phyloP scores from a whole-genome alignment of 2,113 vertebrate genomes.

The Oncorhynchus keta region DNA sequence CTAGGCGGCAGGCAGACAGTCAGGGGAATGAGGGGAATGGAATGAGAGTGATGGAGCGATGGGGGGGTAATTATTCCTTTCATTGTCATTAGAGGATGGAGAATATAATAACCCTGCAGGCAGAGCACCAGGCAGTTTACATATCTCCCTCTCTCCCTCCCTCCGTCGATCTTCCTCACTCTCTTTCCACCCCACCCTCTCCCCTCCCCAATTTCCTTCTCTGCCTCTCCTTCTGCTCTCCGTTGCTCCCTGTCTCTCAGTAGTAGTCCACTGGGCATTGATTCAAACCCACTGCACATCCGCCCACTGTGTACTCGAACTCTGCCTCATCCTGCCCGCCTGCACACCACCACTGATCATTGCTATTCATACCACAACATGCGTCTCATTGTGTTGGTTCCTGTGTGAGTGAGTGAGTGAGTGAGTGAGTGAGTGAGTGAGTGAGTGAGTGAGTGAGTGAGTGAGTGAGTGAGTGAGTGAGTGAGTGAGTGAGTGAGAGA shows the following conservation, averaged over 20 bases:
- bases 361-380: slow-evolving; percentile 30
- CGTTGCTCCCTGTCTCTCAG: too few relatives aligned
- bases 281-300: slow-evolving; percentile 54
- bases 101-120: slow-evolving; percentile 60
- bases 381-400: slow-evolving; percentile 2
- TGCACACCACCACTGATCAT: slow-evolving; percentile 25
- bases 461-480: slow-evolving; percentile 6
- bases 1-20: slow-evolving; percentile 24
- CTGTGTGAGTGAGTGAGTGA: neutral
- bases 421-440: neutral
- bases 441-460: neutral
- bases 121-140: slow-evolving; percentile 28
- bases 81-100: slow-evolving; percentile 52
- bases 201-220: slow-evolving; percentile 10
- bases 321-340: slow-evolving; percentile 37
- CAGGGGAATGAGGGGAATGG: slow-evolving; percentile 48
- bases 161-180: slow-evolving; percentile 9
- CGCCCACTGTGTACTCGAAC: slow-evolving; percentile 21
- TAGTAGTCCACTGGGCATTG: slow-evolving; percentile 38
- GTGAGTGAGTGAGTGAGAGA: neutral
- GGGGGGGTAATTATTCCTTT: slow-evolving; percentile 63
- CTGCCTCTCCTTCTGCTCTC: neutral
- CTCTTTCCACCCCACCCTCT: neutral
- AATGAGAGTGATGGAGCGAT: slow-evolving; percentile 57
- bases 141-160: slow-evolving; percentile 14